Conservation (phyloP, 2,888 invertebrate genomes). For the Lasius platythorax region DNA sequence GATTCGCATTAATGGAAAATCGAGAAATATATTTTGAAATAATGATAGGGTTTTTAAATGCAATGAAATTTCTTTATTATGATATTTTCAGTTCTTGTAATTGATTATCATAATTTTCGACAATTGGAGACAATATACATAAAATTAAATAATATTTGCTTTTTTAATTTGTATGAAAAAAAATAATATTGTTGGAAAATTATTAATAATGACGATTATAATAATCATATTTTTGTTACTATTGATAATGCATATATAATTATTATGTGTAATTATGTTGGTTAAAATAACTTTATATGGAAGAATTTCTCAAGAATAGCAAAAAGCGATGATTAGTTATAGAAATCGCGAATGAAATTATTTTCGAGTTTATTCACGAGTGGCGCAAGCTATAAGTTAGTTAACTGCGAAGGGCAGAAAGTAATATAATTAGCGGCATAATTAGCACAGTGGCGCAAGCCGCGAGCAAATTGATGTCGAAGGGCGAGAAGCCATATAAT, state of each 20-base stretch:
- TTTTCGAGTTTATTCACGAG: constrained; percentile 11
- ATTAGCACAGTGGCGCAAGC: constrained; percentile 56
- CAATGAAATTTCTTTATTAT: background rate
- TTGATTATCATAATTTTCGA: background rate
- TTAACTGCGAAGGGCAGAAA: constrained; percentile 56
- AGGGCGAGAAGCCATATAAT: constrained; percentile 40
- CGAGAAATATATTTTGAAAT: background rate
- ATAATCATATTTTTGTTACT: background rate
- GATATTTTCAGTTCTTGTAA: background rate
- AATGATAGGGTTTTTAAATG: background rate
- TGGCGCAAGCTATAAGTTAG: constrained; percentile 21
- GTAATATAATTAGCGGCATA: constrained; percentile 66
- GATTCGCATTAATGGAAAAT: background rate
- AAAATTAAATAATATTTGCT: background rate
- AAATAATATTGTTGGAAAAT: background rate
- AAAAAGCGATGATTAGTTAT: background rate
- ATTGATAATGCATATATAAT: background rate
- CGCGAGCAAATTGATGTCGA: background rate
- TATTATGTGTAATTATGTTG: background rate
- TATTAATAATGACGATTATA: background rate
- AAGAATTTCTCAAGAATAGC: background rate
- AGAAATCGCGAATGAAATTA: constrained; percentile 21
- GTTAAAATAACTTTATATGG: background rate
- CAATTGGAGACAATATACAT: background rate
- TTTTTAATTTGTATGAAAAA: background rate